Evolutionary conservation across 2,797 vertebrate species (phyloP), one percentile per base, ranked within the genome.

Genomic region (Cyclopterus lumpus): DNA sequence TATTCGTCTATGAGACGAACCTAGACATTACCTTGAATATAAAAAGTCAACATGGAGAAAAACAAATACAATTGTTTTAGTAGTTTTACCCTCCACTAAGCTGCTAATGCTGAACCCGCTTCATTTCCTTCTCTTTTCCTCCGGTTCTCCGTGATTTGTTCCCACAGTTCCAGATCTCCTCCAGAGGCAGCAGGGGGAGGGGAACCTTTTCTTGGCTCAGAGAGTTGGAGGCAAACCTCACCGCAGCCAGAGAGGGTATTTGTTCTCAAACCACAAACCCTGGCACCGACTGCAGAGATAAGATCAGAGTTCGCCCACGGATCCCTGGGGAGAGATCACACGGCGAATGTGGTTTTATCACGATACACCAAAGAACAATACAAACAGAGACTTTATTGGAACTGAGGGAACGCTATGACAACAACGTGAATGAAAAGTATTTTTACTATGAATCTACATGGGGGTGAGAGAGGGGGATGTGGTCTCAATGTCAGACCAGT

Each of bases 191-290:
- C 3, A 20, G 1, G 38, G 16, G 59, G 36, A 16, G 16, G 42
- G 34, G 11, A 38, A 73, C 75, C 72, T 87, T 84, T 82, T 84
- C 77, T 81, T 86, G 81, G 74, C 70, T 58, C 34, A 20, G 7
- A 57, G 42, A 51, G 20, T 51, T 67, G 51, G 64, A 66, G 69
- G 49, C 62, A 42, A 59, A 54, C 44, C 65, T 66, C 8, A 76
- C 59, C 54, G 64, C 71, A 77, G 67, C 53, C n/a, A 30, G 32
- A 69, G 66, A 46, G 38, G 28, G 36, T 53, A 36, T 80, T 71
- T 77, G 38, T 60, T 63, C 48, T 55, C 20, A 18, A 74, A 57
- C 9, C n/a, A 2, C 54, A 66, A 77, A 15, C 22, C 11, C 34
- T 57, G 66, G 38, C 58, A 30, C 40, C 0, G 46, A 58, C 28